Conservation (phyloP, 1,140 invertebrate species). For the Homarus americanus region DNA sequence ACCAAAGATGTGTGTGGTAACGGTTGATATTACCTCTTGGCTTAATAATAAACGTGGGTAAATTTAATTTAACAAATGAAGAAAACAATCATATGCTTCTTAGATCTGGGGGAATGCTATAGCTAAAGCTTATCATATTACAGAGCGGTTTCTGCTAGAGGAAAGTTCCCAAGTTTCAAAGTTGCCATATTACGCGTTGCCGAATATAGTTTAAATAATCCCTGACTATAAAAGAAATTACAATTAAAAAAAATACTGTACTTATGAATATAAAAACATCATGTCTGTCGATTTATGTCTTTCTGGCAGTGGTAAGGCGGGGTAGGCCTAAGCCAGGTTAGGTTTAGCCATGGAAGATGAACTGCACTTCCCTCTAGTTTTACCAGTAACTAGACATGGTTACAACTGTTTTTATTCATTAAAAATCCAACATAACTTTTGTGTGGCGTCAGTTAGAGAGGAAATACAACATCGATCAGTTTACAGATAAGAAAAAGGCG, state of each 20-base stretch:
- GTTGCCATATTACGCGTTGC: not conserved
- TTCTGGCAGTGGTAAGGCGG: not conserved
- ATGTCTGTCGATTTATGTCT: too few species aligned
- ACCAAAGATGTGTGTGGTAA: constrained; percentile 10
- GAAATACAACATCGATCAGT: not conserved
- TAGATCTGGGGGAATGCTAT: too few species aligned
- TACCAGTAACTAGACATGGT: too few species aligned
- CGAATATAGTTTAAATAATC: not conserved
- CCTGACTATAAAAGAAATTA: not conserved
- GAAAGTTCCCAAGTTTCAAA: not conserved
- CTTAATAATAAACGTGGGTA: not conserved
- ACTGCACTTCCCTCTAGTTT: too few species aligned
- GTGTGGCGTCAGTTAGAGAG: not conserved
- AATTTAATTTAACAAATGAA: not conserved
- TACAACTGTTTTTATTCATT: too few species aligned
- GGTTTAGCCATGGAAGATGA: not conserved
- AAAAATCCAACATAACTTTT: too few species aligned
- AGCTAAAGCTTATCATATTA: too few species aligned
- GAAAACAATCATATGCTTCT: too few species aligned
- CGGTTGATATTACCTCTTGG: constrained; percentile 2
- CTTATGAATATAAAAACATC: not conserved
- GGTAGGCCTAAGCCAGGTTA: not conserved
- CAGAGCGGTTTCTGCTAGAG: too few species aligned
- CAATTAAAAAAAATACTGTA: not conserved
- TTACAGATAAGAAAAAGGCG: not conserved